Conservation (phyloP, 1,140 invertebrate species). For the Bombus vancouverensis region DNA sequence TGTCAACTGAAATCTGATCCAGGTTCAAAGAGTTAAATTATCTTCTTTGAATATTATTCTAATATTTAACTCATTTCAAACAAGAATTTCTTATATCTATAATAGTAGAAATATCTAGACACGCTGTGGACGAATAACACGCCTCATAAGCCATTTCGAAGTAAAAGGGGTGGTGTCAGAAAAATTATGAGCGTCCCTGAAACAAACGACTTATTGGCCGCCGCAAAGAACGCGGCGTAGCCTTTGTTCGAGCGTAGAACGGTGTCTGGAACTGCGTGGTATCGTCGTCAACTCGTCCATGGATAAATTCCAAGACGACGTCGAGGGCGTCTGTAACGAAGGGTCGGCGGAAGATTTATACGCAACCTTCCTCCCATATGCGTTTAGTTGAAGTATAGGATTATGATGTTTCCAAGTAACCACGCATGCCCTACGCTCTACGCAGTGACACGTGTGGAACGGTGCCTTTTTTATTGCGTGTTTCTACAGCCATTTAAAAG, state of each 20-base stretch:
- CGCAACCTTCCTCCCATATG: conserved; percentile 48
- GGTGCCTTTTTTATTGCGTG: conserved; percentile 37
- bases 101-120: neutral
- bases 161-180: too few relatives aligned
- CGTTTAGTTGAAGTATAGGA: conserved; percentile 38
- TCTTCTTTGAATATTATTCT: too few relatives aligned
- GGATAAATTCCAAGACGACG: conserved; percentile 61
- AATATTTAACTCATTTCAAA: neutral
- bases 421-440: conserved; percentile 24
- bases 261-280: conserved; percentile 19
- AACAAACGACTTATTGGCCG: conserved; percentile 12
- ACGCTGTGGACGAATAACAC: neutral
- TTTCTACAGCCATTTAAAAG: neutral
- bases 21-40: too few relatives aligned
- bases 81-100: neutral
- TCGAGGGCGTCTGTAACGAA: conserved; percentile 54
- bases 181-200: conserved; percentile 26
- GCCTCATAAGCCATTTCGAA: neutral
- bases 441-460: conserved; percentile 34
- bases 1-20: too few relatives aligned
- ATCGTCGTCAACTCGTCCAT: conserved; percentile 47
- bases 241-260: conserved; percentile 19
- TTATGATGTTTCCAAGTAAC: conserved; percentile 73
- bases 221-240: conserved; percentile 3
- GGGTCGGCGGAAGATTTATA: conserved; percentile 59